Evolutionary conservation across 2,888 invertebrate genomes (phyloP).

Genomic region (Neoscelio sp.): DNA sequence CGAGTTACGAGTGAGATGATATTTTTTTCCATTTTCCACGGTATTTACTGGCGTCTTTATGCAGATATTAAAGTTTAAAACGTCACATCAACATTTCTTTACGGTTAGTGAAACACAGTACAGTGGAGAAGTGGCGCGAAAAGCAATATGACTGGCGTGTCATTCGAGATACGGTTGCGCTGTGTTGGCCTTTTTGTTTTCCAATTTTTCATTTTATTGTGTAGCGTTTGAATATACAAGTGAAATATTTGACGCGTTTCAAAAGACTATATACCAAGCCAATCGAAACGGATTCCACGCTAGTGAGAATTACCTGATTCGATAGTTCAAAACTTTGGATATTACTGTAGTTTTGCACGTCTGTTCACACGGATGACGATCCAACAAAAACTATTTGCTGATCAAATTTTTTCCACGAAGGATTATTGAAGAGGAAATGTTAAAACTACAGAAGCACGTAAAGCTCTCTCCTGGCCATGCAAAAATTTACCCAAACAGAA

Average conservation of each 20-base stretch:
- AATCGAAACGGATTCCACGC: slow-evolving; percentile 13
- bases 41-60: slow-evolving; percentile 20
- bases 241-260: slow-evolving; percentile 40
- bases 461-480: too few species aligned
- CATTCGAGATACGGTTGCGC: slow-evolving; percentile 30
- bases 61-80: slow-evolving; percentile 33
- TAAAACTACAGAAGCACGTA: too few species aligned
- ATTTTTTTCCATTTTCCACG: slow-evolving; percentile 23
- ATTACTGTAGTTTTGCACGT: not conserved
- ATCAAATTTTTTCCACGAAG: too few species aligned
- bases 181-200: slow-evolving; percentile 32
- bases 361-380: too few species aligned
- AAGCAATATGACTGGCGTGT: slow-evolving; percentile 35
- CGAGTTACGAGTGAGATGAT: not conserved
- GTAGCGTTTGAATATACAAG: slow-evolving; percentile 30
- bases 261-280: slow-evolving; percentile 22
- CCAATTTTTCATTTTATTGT: slow-evolving; percentile 44
- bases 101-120: not conserved
- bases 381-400: too few species aligned
- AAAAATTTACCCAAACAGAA: too few species aligned
- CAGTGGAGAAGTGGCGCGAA: not conserved
- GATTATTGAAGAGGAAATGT: too few species aligned
- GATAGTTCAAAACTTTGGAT: not conserved
- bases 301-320: slow-evolving; percentile 11
- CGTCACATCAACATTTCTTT: slow-evolving; percentile 36